Base-by-base conservation (phyloP, 1,140 invertebrate species). In the Apocrypta bakeri region DNA sequence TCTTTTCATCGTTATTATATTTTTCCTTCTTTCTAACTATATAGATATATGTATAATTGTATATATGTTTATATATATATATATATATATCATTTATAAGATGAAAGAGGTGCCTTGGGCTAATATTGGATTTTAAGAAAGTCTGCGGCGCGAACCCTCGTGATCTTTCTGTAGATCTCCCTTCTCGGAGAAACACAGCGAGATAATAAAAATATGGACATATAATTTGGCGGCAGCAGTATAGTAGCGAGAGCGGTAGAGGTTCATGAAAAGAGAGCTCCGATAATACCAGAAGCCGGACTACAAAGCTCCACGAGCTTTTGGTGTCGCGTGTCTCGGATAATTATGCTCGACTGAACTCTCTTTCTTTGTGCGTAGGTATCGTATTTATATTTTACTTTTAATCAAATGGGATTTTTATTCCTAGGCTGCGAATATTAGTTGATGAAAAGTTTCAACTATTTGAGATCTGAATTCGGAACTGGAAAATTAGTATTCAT, bases 81-180 rank as follows among this genome's bases (percentile, higher is more conserved):
- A 75, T 84, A 77, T n/a, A n/a, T n/a, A n/a, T n/a, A n/a, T n/a
- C n/a, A n/a, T n/a, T n/a, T n/a, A n/a, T n/a, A n/a, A n/a, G n/a
- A n/a, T n/a, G 77, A 76, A 76, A 77, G 37, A 64, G 33, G 4
- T 40, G 83, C 78, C 37, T 81, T 84, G 79, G 85, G 81, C 77
- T 88, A 86, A 88, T 89, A 90, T 90, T 89, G 89, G 89, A 90
- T 89, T 90, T 88, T 88, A 90, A 89, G 88, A 84, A 89, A 89
- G 85, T 88, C 85, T 84, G n/a, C 2, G 56, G n/a, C 81, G 29
- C 82, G 79, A 80, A 29, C 72, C 17, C 56, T n/a, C 80, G n/a
- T n/a, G n/a, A n/a, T 61, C 42, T 48, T 17, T 42, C 40, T 42
- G n/a, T n/a, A n/a, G n/a, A n/a, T n/a, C n/a, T 42, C 40, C 40